Base-by-base conservation (phyloP, 2,888 invertebrate species). In the Mythimna albipuncta region DNA sequence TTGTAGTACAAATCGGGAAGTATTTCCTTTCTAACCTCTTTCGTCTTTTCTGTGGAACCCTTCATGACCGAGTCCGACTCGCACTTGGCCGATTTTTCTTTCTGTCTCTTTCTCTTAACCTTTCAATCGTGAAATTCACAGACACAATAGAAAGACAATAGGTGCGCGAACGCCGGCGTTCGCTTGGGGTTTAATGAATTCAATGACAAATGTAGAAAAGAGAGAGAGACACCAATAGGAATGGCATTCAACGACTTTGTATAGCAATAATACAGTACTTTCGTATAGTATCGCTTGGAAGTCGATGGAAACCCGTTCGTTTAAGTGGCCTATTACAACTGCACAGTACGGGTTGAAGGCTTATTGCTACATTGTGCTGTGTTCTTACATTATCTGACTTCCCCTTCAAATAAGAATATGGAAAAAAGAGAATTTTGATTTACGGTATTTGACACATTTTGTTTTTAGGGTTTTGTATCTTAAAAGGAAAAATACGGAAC, bases 321-420 rank as follows among this genome's bases (percentile, higher is more conserved):
- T 64, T 69, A 79, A 79, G 79, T 79, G 79, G 79, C 35, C 79
- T 55, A 79, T 79, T 79, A 79, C 79, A 72, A 63, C 75, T 75
- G 79, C 21, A 71, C 55, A 72, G 75, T n/a, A 41, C 65, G 59
- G 47, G 66, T 66, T 77, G 54, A 77, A 61, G 66, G 68, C 65
- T 78, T 76, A 77, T 80, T 59, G 65, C 58, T 47, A 11, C 68
- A 11, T n/a, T 52, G 61, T 52, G 61, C 58, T 72, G 50, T 79
- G 71, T 79, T 75, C 44, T 50, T 63, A 52, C 41, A 44, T 55
- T 62, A 26, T 76, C 41, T n/a, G 58, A 55, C 13, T 35, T 32
- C 55, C 5, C 0, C 19, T 64, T 50, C 38, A 52, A 41, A 44
- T n/a, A 5, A 32, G 32, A 62, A 6, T 21, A 26, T 4, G 6